phyloP scores from a whole-genome alignment of 2,113 vertebrate species.

The Phaethon lepturus region DNA sequence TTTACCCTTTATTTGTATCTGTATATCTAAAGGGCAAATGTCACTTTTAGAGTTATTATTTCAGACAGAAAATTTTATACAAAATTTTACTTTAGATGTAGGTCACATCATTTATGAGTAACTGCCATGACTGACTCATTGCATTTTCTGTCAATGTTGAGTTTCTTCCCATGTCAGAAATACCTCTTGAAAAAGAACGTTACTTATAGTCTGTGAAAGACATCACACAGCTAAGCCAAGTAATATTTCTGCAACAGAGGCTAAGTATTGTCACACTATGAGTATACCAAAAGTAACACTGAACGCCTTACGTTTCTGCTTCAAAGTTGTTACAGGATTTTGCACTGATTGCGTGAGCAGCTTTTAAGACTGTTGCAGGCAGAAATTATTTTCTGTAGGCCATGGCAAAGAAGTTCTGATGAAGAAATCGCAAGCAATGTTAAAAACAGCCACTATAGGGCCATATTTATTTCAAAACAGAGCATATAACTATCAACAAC shows the following conservation, averaged over 20 bases:
- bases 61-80: constrained; percentile 32
- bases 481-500: neutral
- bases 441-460: neutral
- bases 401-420: neutral
- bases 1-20: constrained; percentile 68
- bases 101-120: constrained; percentile 14
- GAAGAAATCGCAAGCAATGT: neutral
- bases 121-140: constrained; percentile 1
- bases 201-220: neutral
- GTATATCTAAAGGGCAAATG: constrained; percentile 67
- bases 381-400: neutral
- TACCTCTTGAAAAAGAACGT: neutral
- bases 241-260: neutral
- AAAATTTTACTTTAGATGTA: constrained; percentile 46
- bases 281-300: neutral
- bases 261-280: neutral
- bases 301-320: neutral
- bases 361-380: neutral
- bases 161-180: neutral
- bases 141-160: neutral
- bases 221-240: neutral
- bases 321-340: neutral
- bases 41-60: constrained; percentile 53
- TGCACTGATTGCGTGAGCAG: neutral
- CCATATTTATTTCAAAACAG: neutral